These are phyloP conservation scores for Caradrina kadenii DNA, from an alignment of 2,888 invertebrate species.

Conservation along the genomic window DNA sequence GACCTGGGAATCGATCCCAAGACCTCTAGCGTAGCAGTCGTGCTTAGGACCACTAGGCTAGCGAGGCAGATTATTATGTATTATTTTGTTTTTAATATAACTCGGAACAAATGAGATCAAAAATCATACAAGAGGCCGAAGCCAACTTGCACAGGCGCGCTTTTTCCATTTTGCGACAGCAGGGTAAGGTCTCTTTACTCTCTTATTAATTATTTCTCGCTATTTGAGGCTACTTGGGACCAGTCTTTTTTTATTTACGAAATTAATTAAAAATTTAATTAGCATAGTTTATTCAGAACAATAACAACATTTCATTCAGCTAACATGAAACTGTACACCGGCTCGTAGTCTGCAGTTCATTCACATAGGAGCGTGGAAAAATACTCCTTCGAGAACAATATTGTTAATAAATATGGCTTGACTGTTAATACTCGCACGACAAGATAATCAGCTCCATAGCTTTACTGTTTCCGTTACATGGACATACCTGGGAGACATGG, in stretches of 20 bases:
- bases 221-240: too few species aligned
- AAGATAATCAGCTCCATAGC: slow-evolving; percentile 15
- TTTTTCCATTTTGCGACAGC: too few species aligned
- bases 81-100: too few species aligned
- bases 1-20: too few species aligned
- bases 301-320: background rate
- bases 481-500: slow-evolving; percentile 7
- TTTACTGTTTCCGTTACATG: slow-evolving; percentile 30
- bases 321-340: slow-evolving; percentile 27
- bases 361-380: slow-evolving; percentile 40
- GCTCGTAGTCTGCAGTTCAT: slow-evolving; percentile 1
- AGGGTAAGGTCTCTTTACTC: too few species aligned
- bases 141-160: too few species aligned
- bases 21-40: too few species aligned
- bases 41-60: too few species aligned
- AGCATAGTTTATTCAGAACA: slow-evolving; percentile 15
- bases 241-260: background rate
- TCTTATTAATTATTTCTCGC: too few species aligned
- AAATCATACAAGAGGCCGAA: too few species aligned
- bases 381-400: slow-evolving; percentile 25
- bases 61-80: too few species aligned
- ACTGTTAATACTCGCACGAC: slow-evolving; percentile 21
- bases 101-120: too few species aligned
- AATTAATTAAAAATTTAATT: slow-evolving; percentile 6
- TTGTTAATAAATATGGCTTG: slow-evolving; percentile 35